These are phyloP conservation scores for Tupaia chinensis DNA, from an alignment of 2,113 vertebrate species.

Conservation along the genomic window DNA sequence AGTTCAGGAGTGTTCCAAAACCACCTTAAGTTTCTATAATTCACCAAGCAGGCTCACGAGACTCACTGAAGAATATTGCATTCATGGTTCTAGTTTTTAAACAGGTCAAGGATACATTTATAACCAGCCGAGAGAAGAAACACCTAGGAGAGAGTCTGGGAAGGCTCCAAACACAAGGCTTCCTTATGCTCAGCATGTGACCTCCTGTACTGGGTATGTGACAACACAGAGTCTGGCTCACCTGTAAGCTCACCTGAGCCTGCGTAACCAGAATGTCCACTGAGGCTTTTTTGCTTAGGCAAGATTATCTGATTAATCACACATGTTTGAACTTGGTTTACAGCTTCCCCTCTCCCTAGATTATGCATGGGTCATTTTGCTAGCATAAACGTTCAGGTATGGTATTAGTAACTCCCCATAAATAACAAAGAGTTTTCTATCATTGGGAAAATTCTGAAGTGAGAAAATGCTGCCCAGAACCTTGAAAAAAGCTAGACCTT, in stretches of 20 bases:
- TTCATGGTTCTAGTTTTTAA: not conserved
- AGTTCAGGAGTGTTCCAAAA: not conserved
- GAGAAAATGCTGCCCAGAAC: not conserved
- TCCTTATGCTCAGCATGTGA: not conserved
- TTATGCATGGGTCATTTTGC: not conserved
- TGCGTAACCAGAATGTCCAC: not conserved
- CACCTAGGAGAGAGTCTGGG: not conserved
- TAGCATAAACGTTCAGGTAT: not conserved
- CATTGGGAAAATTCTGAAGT: not conserved
- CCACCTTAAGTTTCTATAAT: not conserved
- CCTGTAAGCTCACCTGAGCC: not conserved
- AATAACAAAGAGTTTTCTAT: not conserved
- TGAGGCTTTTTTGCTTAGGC: not conserved
- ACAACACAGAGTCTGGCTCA: not conserved
- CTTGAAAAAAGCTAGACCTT: not conserved
- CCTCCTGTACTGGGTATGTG: not conserved
- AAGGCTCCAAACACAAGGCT: not conserved
- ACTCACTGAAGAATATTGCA: not conserved
- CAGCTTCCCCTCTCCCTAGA: not conserved
- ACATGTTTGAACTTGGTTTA: not conserved
- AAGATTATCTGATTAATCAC: not conserved
- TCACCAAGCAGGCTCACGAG: not conserved
- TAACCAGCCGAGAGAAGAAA: not conserved
- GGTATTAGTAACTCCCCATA: rapidly evolving
- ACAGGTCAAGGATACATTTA: not conserved